Evolutionary conservation across 2,888 invertebrate species (phyloP).

Genomic region (Pristionchus fissidentatus): DNA sequence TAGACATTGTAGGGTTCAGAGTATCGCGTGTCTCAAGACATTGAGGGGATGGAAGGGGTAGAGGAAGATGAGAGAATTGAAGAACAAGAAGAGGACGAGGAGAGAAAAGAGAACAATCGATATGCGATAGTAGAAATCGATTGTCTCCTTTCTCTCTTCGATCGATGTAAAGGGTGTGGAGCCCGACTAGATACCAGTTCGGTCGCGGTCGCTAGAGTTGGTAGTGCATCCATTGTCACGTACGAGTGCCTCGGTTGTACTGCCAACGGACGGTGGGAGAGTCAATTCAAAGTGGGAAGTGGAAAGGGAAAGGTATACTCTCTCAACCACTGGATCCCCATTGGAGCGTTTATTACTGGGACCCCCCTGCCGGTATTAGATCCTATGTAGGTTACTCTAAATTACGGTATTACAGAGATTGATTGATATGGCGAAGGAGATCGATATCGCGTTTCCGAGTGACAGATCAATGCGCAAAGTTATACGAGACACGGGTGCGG

Average conservation of each 20-base stretch:
- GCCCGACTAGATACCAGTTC: no score
- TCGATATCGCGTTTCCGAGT: not conserved
- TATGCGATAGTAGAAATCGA: no score
- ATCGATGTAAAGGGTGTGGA: no score
- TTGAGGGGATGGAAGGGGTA: no score
- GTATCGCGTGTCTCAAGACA: no score
- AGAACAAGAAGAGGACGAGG: no score
- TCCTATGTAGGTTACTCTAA: not conserved
- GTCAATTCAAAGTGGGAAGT: not conserved
- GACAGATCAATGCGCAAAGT: not conserved
- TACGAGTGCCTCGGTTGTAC: not conserved
- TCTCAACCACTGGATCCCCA: not conserved
- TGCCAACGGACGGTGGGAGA: not conserved
- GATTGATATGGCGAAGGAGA: not conserved
- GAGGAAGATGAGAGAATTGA: no score
- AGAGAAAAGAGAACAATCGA: no score
- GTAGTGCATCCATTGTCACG: not conserved
- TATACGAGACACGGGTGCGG: not conserved
- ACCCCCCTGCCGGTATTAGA: not conserved
- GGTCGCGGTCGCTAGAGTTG: no score
- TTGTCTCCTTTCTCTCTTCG: no score
- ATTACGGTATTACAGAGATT: not conserved
- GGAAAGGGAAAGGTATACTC: not conserved
- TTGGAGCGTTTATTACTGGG: not conserved
- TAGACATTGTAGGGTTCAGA: no score